Evolutionary conservation across 2,113 vertebrate genomes (phyloP).

Genomic region (Hirundichthys speculiger): DNA sequence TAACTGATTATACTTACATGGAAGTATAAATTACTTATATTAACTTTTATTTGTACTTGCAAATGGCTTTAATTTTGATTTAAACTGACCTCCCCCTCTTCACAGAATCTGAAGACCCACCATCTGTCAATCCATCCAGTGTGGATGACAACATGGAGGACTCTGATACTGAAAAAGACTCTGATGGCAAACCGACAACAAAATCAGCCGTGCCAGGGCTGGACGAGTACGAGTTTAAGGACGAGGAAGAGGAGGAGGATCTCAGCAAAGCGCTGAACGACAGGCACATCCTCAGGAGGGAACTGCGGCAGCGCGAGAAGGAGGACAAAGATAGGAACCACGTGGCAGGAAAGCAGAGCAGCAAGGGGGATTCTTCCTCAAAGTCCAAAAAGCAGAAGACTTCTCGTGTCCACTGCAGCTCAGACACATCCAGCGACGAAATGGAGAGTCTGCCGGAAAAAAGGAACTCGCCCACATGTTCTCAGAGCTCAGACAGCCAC

Average conservation of each 20-base stretch:
- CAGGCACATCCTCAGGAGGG: slow-evolving; percentile 90
- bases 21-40: no score
- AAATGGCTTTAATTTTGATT: neutral
- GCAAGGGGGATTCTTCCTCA: slow-evolving; percentile 83
- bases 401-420: slow-evolving; percentile 88
- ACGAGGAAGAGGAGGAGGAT: slow-evolving; percentile 88
- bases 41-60: neutral
- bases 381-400: slow-evolving; percentile 92
- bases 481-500: slow-evolving; percentile 83
- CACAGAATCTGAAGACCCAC: slow-evolving; percentile 93
- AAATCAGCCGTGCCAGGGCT: slow-evolving; percentile 87
- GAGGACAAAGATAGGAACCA: slow-evolving; percentile 87
- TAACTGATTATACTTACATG: no score
- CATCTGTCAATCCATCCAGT: slow-evolving; percentile 94
- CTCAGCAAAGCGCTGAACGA: slow-evolving; percentile 91
- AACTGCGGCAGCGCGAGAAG: slow-evolving; percentile 88
- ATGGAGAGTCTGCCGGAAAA: slow-evolving; percentile 86
- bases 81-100: slow-evolving; percentile 10
- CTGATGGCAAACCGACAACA: slow-evolving; percentile 83
- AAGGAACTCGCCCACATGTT: slow-evolving; percentile 85
- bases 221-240: slow-evolving; percentile 98
- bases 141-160: slow-evolving; percentile 92
- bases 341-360: slow-evolving; percentile 87
- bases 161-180: slow-evolving; percentile 94
- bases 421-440: slow-evolving; percentile 91